Evolutionary conservation across 2,888 invertebrate species (phyloP).

Genomic region (Clitarchus hookeri): DNA sequence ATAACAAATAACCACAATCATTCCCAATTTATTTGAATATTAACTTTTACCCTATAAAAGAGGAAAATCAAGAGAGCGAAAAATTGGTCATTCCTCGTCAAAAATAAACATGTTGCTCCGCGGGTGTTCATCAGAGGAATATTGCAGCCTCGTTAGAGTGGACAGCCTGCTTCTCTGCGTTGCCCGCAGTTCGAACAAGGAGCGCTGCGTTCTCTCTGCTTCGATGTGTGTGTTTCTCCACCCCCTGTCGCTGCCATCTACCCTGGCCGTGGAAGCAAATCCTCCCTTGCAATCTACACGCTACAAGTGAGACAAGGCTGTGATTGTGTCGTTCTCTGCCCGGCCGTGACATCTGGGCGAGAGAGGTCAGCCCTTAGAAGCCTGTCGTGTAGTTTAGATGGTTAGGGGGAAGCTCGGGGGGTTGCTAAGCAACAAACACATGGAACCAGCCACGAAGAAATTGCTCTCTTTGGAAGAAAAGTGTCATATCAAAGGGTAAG

Average conservation of each 20-base stretch:
- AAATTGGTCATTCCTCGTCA: no score
- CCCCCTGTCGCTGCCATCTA: no score
- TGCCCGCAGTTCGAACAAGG: neutral
- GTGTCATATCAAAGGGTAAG: neutral
- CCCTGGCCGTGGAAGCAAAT: neutral
- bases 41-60: no score
- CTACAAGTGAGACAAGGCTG: neutral
- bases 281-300: constrained; percentile 14
- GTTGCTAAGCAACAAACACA: neutral
- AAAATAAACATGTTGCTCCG: no score
- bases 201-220: no score
- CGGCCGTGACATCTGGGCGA: constrained; percentile 14
- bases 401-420: neutral
- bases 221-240: no score
- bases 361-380: neutral
- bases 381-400: neutral
- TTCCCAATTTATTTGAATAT: no score
- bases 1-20: no score
- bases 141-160: neutral
- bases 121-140: neutral
- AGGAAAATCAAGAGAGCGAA: no score
- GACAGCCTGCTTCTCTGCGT: no score
- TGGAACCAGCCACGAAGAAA: constrained; percentile 14
- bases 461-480: neutral
- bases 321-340: neutral